A percentile compares a stretch with the other conserved stretches of the same genome.
phyloP scores from a whole-genome alignment of 2,888 invertebrate genomes.

The Maniola hyperantus region DNA sequence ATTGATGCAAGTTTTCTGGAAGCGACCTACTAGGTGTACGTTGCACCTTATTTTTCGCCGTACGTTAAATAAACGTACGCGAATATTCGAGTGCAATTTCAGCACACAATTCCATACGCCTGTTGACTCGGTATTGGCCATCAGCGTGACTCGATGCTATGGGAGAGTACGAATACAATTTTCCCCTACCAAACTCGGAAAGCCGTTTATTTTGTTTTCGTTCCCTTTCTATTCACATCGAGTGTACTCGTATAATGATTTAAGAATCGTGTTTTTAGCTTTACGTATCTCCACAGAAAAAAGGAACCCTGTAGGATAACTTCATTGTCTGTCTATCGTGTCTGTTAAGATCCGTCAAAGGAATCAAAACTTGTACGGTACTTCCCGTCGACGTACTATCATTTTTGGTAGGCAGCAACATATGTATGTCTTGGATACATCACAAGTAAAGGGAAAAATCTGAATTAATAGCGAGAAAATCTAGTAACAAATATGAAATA shows the following conservation, averaged over 20 bases:
- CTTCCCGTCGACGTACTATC: too few relatives aligned
- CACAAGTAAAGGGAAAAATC: too few relatives aligned
- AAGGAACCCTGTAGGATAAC: not conserved
- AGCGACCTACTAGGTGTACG: too few relatives aligned
- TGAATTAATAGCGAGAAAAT: too few relatives aligned
- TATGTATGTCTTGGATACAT: too few relatives aligned
- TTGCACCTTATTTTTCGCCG: not conserved
- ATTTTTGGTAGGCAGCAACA: too few relatives aligned
- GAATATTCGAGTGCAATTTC: conserved; percentile 29
- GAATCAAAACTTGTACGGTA: too few relatives aligned
- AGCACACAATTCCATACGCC: conserved; percentile 30
- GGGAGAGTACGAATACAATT: conserved; percentile 22
- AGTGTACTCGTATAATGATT: not conserved
- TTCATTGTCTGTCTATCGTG: not conserved
- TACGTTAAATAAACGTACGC: conserved; percentile 12
- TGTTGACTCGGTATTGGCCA: conserved; percentile 35
- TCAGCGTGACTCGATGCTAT: conserved; percentile 34
- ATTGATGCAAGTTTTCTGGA: too few relatives aligned
- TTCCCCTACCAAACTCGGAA: conserved; percentile 24
- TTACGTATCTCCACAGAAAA: too few relatives aligned
- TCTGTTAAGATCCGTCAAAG: too few relatives aligned
- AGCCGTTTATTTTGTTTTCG: conserved; percentile 19
- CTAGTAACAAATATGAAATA: not conserved
- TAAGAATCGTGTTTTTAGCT: not conserved
- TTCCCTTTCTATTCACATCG: not conserved